phyloP scores from a whole-genome alignment of 2,113 vertebrate genomes.

The Acanthochromis polyacanthus region DNA sequence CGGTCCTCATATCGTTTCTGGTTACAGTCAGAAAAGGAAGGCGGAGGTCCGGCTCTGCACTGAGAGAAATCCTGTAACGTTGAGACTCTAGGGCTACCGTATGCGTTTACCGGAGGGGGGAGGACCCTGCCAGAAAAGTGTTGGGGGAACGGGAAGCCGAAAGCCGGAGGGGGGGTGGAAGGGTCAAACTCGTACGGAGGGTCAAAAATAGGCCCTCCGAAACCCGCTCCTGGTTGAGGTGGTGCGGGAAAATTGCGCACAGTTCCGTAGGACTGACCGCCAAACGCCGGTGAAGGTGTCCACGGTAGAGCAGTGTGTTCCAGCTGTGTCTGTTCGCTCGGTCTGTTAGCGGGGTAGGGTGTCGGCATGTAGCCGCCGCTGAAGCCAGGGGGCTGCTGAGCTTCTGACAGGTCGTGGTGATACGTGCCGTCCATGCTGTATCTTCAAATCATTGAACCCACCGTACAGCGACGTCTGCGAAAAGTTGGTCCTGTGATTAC shows the following conservation, averaged over 20 bases:
- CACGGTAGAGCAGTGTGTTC: conserved; percentile 3
- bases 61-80: neutral
- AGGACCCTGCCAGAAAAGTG: neutral
- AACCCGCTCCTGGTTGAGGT: neutral
- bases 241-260: neutral
- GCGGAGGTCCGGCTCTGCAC: neutral
- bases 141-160: conserved; percentile 31
- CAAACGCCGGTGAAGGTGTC: conserved; percentile 27
- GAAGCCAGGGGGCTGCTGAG: neutral
- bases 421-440: conserved; percentile 24
- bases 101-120: neutral
- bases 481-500: too few species aligned
- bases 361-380: neutral
- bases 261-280: conserved; percentile 7
- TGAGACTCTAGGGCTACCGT: neutral
- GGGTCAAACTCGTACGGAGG: conserved; percentile 66
- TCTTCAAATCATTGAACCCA: too few species aligned
- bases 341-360: neutral
- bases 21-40: neutral
- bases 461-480: too few species aligned
- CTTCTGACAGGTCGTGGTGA: neutral
- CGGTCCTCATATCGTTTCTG: conserved; percentile 3
- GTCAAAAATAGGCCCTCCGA: neutral
- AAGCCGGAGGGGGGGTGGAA: conserved; percentile 66
- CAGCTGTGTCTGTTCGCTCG: too few species aligned